Percentiles rank a stretch among this genome's conserved stretches.
Conservation (phyloP, 2,113 vertebrate genomes). For the Puffinus mauretanicus region DNA sequence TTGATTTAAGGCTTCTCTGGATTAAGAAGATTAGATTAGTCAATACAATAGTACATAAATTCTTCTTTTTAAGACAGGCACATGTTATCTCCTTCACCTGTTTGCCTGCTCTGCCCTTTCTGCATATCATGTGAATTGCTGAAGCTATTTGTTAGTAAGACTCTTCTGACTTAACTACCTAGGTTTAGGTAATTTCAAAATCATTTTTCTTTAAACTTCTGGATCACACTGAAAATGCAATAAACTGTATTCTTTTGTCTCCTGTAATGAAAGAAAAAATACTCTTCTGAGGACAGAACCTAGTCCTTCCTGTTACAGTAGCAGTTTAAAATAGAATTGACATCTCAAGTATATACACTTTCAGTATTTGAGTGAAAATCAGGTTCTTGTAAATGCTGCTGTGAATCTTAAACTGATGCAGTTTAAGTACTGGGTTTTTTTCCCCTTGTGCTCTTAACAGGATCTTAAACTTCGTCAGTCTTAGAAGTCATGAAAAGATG, state of each 20-base stretch:
- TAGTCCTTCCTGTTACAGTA: neutral
- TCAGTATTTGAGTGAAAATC: neutral
- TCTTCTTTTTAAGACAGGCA: neutral
- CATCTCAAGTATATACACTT: neutral
- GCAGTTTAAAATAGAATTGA: neutral
- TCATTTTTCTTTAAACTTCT: neutral
- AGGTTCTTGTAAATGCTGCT: neutral
- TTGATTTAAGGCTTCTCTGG: neutral
- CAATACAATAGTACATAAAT: neutral
- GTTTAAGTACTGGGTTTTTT: neutral
- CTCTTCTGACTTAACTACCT: neutral
- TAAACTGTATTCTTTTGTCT: neutral
- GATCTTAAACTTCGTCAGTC: neutral
- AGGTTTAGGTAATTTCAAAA: neutral
- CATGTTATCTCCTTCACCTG: neutral
- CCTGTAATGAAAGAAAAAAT: neutral
- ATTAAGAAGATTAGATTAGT: neutral
- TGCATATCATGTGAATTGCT: neutral
- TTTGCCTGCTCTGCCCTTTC: neutral
- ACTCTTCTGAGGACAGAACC: neutral
- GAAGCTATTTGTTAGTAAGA: neutral
- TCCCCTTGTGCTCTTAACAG: neutral
- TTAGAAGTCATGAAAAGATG: neutral
- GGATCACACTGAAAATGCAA: neutral
- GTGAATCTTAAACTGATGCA: neutral